Evolutionary conservation across 30 jellyfish, hydroid and myxozoan genomes (phyloP).

Genomic region (Aurelia aurita complex sp. Pacific): DNA sequence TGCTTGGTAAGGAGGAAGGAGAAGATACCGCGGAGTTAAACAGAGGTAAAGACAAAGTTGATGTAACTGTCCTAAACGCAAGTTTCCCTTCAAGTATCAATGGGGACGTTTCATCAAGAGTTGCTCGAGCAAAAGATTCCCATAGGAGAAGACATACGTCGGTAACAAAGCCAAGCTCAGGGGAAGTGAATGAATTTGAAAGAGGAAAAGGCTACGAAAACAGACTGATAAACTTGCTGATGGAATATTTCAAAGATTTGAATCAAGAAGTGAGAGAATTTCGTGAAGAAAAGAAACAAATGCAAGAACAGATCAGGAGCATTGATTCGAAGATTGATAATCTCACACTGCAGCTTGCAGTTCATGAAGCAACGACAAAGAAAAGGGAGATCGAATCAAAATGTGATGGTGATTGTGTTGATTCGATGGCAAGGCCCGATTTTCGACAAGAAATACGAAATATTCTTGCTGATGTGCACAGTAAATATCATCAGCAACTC

Average conservation of each 20-base stretch:
- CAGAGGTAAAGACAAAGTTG: not conserved
- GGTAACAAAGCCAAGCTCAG: not conserved
- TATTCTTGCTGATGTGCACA: constrained; percentile 80
- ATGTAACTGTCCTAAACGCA: not conserved
- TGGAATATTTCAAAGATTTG: constrained; percentile 89
- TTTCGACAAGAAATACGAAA: constrained; percentile 73
- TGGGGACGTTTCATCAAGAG: not conserved
- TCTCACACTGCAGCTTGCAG: constrained; percentile 13
- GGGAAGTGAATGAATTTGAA: not conserved
- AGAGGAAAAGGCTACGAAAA: not conserved
- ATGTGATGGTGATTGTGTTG: not conserved
- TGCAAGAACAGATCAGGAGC: constrained; percentile 51
- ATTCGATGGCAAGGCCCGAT: constrained; percentile 14
- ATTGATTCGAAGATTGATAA: constrained; percentile 51
- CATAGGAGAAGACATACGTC: too few relatives aligned
- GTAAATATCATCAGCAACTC: constrained; percentile 76
- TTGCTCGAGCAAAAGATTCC: not conserved
- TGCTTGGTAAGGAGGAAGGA: not conserved
- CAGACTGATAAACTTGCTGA: constrained; percentile 71
- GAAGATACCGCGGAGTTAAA: not conserved
- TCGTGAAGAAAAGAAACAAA: constrained; percentile 72
- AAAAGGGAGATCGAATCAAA: constrained; percentile 13
- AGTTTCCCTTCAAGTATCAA: constrained; percentile 2
- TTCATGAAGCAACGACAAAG: constrained; percentile 26
- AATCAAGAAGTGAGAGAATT: constrained; percentile 81